These are phyloP conservation scores for Cardiocondyla obscurior DNA, from an alignment of 1,140 invertebrate genomes.

Conservation along the genomic window DNA sequence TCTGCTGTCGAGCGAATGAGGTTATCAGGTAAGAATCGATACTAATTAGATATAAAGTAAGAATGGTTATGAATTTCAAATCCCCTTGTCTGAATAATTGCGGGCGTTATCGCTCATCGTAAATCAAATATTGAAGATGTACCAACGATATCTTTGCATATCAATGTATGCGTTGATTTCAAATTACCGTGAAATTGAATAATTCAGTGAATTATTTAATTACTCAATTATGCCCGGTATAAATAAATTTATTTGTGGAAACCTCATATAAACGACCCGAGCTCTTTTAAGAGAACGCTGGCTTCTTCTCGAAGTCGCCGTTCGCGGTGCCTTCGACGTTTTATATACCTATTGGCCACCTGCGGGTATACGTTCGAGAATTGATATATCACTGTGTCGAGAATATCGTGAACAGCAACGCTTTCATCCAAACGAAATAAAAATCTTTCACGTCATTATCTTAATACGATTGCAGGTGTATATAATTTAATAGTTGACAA, in stretches of 20 bases:
- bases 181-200: slow-evolving; percentile 15
- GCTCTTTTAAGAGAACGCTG: slow-evolving; percentile 24
- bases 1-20: not conserved
- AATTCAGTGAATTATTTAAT: slow-evolving; percentile 13
- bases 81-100: slow-evolving; percentile 16
- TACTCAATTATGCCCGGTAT: not conserved
- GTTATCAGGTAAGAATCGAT: not conserved
- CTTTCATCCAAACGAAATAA: not conserved
- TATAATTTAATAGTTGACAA: not conserved
- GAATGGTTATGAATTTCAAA: not conserved
- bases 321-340: not conserved
- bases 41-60: not conserved
- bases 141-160: not conserved
- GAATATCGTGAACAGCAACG: slow-evolving; percentile 36
- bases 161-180: not conserved
- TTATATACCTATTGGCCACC: slow-evolving; percentile 49
- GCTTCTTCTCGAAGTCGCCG: slow-evolving; percentile 27
- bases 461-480: not conserved
- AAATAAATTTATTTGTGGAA: slow-evolving; percentile 28
- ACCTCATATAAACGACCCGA: slow-evolving; percentile 59
- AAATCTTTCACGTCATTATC: slow-evolving; percentile 16
- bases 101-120: not conserved
- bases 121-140: slow-evolving; percentile 4
- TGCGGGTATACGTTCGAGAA: slow-evolving; percentile 40
- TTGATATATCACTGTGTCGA: slow-evolving; percentile 44